Evolutionary conservation across 2,113 vertebrate species (phyloP), one percentile per base, ranked within the genome.

Genomic region (Hydropotes inermis): DNA sequence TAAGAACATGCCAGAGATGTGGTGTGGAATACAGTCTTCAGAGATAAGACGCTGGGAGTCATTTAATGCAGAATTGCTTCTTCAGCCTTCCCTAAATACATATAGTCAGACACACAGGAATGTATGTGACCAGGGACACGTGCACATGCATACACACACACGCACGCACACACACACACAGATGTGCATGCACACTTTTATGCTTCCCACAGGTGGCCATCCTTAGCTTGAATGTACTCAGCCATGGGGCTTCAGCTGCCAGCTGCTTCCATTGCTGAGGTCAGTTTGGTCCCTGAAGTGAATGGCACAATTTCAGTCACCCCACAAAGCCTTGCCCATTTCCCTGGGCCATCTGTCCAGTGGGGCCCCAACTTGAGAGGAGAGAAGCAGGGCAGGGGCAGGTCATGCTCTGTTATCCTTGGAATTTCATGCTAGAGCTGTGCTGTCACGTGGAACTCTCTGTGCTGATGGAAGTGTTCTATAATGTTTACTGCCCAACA

Each of bases 101-200:
- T 7, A 19, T 3, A 43, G 47, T 85, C 10, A 57, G 2, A n/a
- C 67, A 33, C 19, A 10, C 0, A 0, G 64, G 14, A 57, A 52
- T 16, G 52, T 39, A 5, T 61, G 36, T 70, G 21, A 13, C 5
- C 0, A 0, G 57, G 25, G 10, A 47, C 16, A 43, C 14, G 16
- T 3, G 6, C 55, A 33, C 1, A 23, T 45, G 0, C 11, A 0
- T 11, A 28, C 8, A 1, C 21, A 60, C 6, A 23, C 14, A 1
- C 15, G 9, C n/a, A 33, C 8, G 8, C 27, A 33, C 5, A 36
- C 10, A 36, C 10, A 43, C 10, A 64, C 61, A 64, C 16, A 67
- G 1, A 33, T 0, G 21, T 43, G 39, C 3, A 1, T 2, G 12
- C 39, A 27, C 0, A 6, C 39, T 15, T 43, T 70, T 39, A 70